Evolutionary conservation across 2,797 vertebrate genomes (phyloP).

Genomic region (Champsocephalus gunnari): DNA sequence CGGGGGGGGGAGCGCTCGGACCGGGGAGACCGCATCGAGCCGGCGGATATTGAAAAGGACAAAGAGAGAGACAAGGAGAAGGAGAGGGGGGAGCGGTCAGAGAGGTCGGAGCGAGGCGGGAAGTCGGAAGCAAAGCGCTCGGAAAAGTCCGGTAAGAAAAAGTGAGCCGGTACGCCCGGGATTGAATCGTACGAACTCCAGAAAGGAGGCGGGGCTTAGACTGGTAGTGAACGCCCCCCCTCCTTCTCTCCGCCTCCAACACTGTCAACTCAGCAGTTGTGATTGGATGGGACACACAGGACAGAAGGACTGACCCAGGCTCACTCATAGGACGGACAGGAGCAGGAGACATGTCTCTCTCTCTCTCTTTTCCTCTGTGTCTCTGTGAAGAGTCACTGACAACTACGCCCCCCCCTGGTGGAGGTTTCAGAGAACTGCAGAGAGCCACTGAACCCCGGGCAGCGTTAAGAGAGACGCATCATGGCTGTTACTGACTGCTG

Average conservation of each 20-base stretch:
- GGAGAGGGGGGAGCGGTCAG: constrained; percentile 70
- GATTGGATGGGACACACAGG: constrained; percentile 61
- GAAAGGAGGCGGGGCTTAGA: constrained; percentile 59
- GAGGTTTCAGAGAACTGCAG: constrained; percentile 58
- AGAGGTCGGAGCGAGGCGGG: constrained; percentile 75
- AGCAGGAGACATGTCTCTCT: constrained; percentile 61
- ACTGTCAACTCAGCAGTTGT: constrained; percentile 50
- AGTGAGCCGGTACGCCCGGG: constrained; percentile 79
- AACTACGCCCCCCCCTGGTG: constrained; percentile 53
- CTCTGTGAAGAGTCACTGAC: constrained; percentile 58
- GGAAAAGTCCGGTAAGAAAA: constrained; percentile 89
- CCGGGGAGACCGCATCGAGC: constrained; percentile 67
- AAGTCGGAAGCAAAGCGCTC: constrained; percentile 86
- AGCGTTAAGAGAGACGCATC: constrained; percentile 48
- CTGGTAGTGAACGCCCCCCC: constrained; percentile 54
- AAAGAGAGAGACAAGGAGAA: constrained; percentile 57
- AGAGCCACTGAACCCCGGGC: constrained; percentile 46
- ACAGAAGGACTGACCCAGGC: constrained; percentile 57
- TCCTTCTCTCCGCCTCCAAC: constrained; percentile 62
- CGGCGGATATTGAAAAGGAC: constrained; percentile 61
- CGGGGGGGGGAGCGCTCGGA: constrained; percentile 80
- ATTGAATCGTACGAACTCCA: constrained; percentile 52
- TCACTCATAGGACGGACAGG: constrained; percentile 51
- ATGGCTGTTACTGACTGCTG: constrained; percentile 69
- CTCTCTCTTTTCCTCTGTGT: constrained; percentile 50